Evolutionary conservation across 2,113 vertebrate genomes (phyloP).

Genomic region (Pelmatolapia mariae): DNA sequence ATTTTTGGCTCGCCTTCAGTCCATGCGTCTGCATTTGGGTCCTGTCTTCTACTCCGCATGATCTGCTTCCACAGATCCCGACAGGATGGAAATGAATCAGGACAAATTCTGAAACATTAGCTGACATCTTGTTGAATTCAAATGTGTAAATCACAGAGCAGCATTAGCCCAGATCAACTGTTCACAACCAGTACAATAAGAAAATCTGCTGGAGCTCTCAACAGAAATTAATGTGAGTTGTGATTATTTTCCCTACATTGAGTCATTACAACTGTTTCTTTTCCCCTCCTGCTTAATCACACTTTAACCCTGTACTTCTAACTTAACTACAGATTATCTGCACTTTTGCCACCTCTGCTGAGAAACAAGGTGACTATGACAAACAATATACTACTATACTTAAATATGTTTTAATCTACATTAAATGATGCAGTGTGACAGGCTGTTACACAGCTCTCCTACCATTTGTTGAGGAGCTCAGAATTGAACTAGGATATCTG

Average conservation of each 20-base stretch:
- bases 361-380: background rate
- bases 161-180: background rate
- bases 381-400: background rate
- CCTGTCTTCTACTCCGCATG: background rate
- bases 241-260: background rate
- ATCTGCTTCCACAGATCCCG: background rate
- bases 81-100: background rate
- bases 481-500: background rate
- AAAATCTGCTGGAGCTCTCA: background rate
- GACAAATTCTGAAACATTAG: background rate
- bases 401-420: background rate
- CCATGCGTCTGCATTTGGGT: background rate
- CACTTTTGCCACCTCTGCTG: background rate
- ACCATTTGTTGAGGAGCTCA: background rate
- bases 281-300: background rate
- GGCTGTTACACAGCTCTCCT: background rate
- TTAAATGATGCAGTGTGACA: background rate
- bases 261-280: background rate
- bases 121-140: background rate
- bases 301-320: background rate
- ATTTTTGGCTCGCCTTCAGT: background rate
- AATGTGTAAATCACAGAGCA: background rate
- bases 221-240: background rate
- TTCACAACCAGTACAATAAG: background rate
- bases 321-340: background rate